Base-by-base conservation (phyloP, 2,797 vertebrate genomes). In the Macropodus opercularis region DNA sequence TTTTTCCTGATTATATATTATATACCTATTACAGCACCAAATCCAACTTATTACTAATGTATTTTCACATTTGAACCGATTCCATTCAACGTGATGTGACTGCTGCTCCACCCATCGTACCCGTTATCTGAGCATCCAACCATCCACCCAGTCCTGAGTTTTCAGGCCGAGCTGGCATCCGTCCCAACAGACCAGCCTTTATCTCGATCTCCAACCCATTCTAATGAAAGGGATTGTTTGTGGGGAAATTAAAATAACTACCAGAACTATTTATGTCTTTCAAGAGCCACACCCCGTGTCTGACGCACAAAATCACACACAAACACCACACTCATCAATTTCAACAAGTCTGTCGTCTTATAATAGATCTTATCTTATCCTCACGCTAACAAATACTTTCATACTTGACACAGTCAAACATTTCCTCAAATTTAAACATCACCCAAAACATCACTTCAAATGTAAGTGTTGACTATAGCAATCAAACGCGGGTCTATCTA, bases 181-280 rank as follows among this genome's bases (percentile, higher is more conserved):
- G 54, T 82, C 75, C 70, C 72, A 44, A 42, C 49, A 40, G 59
- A 50, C 63, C 63, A 39, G 78, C 70, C 53, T 67, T 74, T 77
- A 85, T 82, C 85, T 40, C 66, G 44, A 89, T 79, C 83, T 80
- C 54, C 69, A 53, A 40, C 27, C 53, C 58, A 21, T 61, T 86
- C 61, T 81, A 85, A 83, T 66, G 66, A 62, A 60, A 68, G 71
- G 61, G 79, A 79, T 62, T 87, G 87, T 88, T 85, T 79, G 72
- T 52, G 59, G 59, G 56, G 76, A 65, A 60, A 77, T 72, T 80
- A 84, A 79, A 86, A 77, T 87, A 87, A 77, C 69, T 71, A 69
- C 54, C 58, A 40, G 3, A 26, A 60, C 86, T 88, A 85, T 85
- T 85, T 86, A 78, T 84, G 77, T 55, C 65, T 36, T 23, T 12